phyloP scores from a whole-genome alignment of 2,797 vertebrate genomes.

The Tachyglossus aculeatus region DNA sequence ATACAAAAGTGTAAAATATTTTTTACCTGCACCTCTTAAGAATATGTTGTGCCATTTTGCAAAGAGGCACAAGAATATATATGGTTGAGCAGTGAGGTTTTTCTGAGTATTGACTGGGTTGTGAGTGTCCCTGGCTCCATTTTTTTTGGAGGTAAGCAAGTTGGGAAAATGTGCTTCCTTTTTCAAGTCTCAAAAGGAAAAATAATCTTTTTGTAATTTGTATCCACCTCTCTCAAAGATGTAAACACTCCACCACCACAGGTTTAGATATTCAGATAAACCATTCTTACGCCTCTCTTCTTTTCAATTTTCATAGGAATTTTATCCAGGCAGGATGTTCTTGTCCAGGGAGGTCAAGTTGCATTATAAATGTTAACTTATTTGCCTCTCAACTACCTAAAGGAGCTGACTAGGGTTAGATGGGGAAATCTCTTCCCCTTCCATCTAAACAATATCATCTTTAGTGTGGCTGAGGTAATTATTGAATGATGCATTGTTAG shows the following conservation, averaged over 20 bases:
- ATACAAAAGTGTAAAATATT: conserved; percentile 45
- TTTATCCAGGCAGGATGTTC: no score
- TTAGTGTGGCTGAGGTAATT: no score
- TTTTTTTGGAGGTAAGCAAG: conserved; percentile 58
- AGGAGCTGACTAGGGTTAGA: no score
- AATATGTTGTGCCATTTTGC: conserved; percentile 18
- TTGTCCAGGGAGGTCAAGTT: no score
- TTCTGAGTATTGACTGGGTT: conserved; percentile 35
- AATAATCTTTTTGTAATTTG: conserved; percentile 25
- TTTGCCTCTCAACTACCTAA: no score
- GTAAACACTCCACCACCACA: conserved; percentile 31
- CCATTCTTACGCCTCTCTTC: no score
- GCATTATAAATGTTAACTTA: no score
- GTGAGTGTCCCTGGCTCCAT: conserved; percentile 16
- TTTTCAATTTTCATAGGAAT: no score
- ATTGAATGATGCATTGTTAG: no score
- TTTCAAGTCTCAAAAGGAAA: conserved; percentile 16
- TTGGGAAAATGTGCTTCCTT: conserved; percentile 44
- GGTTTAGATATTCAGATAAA: conserved; percentile 49
- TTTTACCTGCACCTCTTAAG: conserved; percentile 41
- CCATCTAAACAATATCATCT: background rate
- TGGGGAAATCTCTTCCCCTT: background rate
- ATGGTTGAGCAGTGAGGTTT: background rate
- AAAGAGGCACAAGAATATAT: conserved; percentile 1
- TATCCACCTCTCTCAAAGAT: conserved; percentile 47